Evolutionary conservation across 2,888 invertebrate genomes (phyloP), one percentile per base, ranked within the genome.

Genomic region (Trichogramma evanescens): DNA sequence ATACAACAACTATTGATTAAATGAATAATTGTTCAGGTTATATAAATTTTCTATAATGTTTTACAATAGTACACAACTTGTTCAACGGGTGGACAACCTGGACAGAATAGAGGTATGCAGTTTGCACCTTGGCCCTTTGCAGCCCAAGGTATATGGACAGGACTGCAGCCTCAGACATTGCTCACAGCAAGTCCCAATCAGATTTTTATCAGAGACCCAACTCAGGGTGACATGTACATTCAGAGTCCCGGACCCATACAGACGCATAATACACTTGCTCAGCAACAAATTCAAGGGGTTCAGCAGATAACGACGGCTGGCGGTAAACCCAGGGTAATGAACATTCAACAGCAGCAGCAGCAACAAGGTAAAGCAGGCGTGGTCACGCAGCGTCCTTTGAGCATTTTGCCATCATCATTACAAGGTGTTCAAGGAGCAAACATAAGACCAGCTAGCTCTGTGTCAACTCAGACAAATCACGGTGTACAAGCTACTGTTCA

Each of bases 171-270:
- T 0, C 83, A 86, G 44, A 82, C 88, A 0, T 78, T 90, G 5
- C 80, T 89, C 8, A 77, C 80, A 6, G 79, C 80, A 1, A 84
- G 88, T 0, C 89, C 87, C 10, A 91, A 91, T 79, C 89, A 89
- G 6, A 91, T 93, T 70, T 89, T 89, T 75, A 92, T 93, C 66
- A 80, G 93, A 48, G 89, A 91, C 26, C 83, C 88, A 0, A 73
- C 78, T 3, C 92, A 91, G 72, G 86, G 87, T 2, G 92, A 92
- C 73, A 90, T 94, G 89, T 93, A 91, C 74, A 91, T 93, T 69
- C 89, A 89, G 70, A 88, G 87, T 67, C 90, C 91, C 9, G 85
- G 85, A 65, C 80, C 83, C 0, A 82, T 87, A 59, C 87, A 86
- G 72, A 79, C 86, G 67, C 86, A 86, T 68, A 87, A 87, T 78